Conservation (phyloP, 2,113 vertebrate genomes). For the Callospermophilus lateralis region DNA sequence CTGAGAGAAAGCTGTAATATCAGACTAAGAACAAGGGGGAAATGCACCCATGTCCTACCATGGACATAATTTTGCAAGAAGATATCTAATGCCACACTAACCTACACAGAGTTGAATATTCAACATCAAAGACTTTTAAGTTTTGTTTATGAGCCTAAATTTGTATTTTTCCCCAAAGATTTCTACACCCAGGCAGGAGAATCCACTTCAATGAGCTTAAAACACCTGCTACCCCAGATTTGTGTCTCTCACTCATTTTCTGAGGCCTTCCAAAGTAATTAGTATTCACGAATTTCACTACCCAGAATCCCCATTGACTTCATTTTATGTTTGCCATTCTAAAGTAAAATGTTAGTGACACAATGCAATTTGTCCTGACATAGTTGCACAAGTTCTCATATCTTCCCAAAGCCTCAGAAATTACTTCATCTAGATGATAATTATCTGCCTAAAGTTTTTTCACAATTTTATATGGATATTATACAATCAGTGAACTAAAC, state of each 20-base stretch:
- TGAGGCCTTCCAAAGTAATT: not conserved
- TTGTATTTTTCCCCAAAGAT: not conserved
- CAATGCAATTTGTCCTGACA: not conserved
- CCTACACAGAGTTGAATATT: not conserved
- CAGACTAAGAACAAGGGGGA: not conserved
- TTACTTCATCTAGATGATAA: not conserved
- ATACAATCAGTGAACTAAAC: not conserved
- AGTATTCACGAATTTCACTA: not conserved
- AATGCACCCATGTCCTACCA: not conserved
- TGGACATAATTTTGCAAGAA: not conserved
- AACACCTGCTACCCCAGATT: not conserved
- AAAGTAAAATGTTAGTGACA: constrained; percentile 23
- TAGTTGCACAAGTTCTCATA: not conserved
- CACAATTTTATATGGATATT: not conserved
- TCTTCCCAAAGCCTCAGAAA: not conserved
- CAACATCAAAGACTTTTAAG: not conserved
- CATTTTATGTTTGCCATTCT: not conserved
- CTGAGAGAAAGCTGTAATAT: not conserved
- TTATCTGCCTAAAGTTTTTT: not conserved
- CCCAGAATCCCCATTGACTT: not conserved
- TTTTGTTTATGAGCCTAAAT: not conserved
- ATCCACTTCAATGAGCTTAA: not conserved
- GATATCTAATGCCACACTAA: not conserved
- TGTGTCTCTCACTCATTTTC: not conserved
- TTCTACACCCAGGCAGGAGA: not conserved